A percentile compares a stretch with the other conserved stretches of the same genome.
These are phyloP conservation scores for Loris lydekkerianus DNA, from an alignment of 2,797 vertebrate genomes.

Conservation along the genomic window DNA sequence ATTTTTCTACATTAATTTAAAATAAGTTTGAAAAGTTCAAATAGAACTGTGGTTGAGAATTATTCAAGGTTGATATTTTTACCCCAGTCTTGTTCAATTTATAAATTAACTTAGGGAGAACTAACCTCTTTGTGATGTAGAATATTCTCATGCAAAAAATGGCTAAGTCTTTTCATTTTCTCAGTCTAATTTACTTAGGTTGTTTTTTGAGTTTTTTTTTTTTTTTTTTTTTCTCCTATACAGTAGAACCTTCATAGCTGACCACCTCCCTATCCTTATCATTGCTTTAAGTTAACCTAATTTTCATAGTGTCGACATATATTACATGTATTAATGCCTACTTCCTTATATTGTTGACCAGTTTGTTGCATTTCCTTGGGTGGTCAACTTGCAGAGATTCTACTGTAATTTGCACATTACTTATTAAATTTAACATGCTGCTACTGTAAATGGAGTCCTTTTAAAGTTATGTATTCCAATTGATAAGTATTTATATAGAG, in stretches of 20 bases:
- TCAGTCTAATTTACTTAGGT: neutral
- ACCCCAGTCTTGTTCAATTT: neutral
- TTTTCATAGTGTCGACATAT: too few relatives aligned
- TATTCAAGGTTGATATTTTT: neutral
- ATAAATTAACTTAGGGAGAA: neutral
- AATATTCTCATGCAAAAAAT: constrained; percentile 12
- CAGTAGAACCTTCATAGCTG: too few relatives aligned
- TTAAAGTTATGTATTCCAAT: neutral
- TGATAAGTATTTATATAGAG: neutral
- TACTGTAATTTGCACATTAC: neutral
- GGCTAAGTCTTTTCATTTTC: neutral
- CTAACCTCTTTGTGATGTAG: neutral
- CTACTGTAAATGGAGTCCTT: neutral
- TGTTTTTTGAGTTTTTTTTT: neutral
- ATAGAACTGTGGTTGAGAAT: neutral
- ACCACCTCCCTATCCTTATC: too few relatives aligned
- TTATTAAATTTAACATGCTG: neutral
- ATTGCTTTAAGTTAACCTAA: too few relatives aligned
- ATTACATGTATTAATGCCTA: too few relatives aligned
- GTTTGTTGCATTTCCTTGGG: too few relatives aligned
- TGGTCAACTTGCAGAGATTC: too few relatives aligned
- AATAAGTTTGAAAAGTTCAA: neutral
- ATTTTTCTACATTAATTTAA: neutral
- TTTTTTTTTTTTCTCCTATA: neutral
- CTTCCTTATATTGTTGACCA: too few relatives aligned